Evolutionary conservation across 2,113 vertebrate species (phyloP).

Genomic region (Calidris pygmaea): DNA sequence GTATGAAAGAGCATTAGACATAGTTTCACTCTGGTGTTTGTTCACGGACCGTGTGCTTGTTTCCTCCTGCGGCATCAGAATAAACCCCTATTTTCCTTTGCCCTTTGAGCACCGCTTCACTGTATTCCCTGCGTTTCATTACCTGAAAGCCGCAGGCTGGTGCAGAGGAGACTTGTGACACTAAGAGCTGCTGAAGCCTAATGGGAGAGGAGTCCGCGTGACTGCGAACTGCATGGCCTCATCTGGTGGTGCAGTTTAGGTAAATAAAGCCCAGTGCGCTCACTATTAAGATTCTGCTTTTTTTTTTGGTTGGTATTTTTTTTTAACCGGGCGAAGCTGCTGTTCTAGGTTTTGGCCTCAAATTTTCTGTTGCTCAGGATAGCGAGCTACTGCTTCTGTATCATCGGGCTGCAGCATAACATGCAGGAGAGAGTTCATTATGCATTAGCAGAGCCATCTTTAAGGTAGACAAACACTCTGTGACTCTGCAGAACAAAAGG

Average conservation of each 20-base stretch:
- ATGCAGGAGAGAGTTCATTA: constrained; percentile 22
- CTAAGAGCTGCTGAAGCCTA: constrained; percentile 34
- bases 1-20: background rate
- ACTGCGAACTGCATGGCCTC: background rate
- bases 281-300: background rate
- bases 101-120: background rate
- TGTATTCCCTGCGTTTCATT: background rate
- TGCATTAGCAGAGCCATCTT: constrained; percentile 27
- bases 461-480: background rate
- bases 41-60: background rate
- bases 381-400: background rate
- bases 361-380: background rate
- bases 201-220: constrained; percentile 16
- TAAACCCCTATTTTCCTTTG: background rate
- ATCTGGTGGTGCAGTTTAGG: background rate
- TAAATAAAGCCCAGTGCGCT: background rate
- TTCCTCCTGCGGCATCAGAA: background rate
- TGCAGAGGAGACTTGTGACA: constrained; percentile 40
- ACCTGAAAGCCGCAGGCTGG: constrained; percentile 36
- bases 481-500: background rate
- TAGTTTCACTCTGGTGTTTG: background rate
- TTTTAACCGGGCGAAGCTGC: background rate
- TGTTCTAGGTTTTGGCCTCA: background rate
- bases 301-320: background rate
- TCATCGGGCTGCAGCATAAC: background rate